phyloP scores from a whole-genome alignment of 1,140 invertebrate genomes.

The Apis mellifera region DNA sequence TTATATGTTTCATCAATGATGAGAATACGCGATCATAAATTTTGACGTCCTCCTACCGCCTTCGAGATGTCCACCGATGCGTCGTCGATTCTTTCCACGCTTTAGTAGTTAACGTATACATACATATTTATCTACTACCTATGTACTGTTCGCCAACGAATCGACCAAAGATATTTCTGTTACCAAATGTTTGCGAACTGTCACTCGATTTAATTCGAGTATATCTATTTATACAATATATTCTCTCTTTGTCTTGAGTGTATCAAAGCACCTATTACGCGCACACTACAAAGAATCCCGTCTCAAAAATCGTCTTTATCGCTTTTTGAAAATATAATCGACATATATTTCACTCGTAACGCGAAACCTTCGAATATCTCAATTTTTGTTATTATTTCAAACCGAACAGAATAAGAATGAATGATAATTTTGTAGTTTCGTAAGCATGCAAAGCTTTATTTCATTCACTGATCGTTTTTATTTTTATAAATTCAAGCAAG shows the following conservation, averaged over 20 bases:
- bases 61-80: conserved; percentile 37
- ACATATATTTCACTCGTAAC: too few relatives aligned
- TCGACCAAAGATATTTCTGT: background rate
- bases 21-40: background rate
- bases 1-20: background rate
- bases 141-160: conserved; percentile 2
- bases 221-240: background rate
- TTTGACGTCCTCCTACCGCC: conserved; percentile 22
- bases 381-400: background rate
- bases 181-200: conserved; percentile 13
- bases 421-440: background rate
- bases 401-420: background rate
- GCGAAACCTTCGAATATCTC: background rate
- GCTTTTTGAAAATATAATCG: too few relatives aligned
- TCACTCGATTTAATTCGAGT: background rate
- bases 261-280: conserved; percentile 14
- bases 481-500: background rate
- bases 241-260: background rate
- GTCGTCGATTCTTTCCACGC: background rate
- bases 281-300: conserved; percentile 9
- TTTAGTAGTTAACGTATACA: background rate
- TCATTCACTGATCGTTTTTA: background rate
- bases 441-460: background rate
- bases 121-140: too few relatives aligned
- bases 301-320: conserved; percentile 2